Evolutionary conservation across 2,797 vertebrate genomes (phyloP), one percentile per base, ranked within the genome.

Genomic region (Oreonectes daqikongensis): DNA sequence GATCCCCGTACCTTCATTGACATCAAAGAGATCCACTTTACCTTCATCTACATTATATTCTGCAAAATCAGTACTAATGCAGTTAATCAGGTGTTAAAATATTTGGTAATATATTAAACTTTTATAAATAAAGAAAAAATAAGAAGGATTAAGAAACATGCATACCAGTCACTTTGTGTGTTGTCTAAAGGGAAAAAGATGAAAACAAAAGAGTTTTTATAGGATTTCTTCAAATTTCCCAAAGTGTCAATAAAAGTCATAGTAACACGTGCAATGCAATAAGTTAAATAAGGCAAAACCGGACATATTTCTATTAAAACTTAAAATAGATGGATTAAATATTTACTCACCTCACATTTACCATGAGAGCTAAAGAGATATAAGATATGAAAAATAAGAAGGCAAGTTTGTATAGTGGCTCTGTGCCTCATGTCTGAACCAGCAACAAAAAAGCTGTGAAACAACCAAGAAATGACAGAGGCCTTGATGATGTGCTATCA

Each of bases 21-120:
- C 95, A 83, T 98, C 92, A 44, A 97, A 95, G 87, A 99, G 95
- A 83, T 98, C 96, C 77, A 96, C 91, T 68, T 82, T 82, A 86
- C 94, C 95, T 66, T 84, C 90, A 14, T 98, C 97, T 52, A 97
- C 69, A 15, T 97, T 93, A 85, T 91, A 86, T 77, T 95, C 93
- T 95, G 88, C 28, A 8, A 68, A 69, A 60, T 17, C 14, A 63
- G 40, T 10, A 14, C 18, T 1, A 40, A 59, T 24, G 20, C 28
- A 52, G 3, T 67, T 24, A 55, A 17, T 9, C 20, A 52, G 15
- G 17, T 50, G 17, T 48, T 59, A 20, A 46, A 3, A 44, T 5
- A n/a, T n/a, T 14, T 2, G 10, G 8, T 53, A 3, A 20, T 22
- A 52, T 32, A 24, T 7, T n/a, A n/a, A 12, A 2, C 18, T 3